Evolutionary conservation across 2,888 invertebrate genomes (phyloP).

Genomic region (Machimus atricapillus): DNA sequence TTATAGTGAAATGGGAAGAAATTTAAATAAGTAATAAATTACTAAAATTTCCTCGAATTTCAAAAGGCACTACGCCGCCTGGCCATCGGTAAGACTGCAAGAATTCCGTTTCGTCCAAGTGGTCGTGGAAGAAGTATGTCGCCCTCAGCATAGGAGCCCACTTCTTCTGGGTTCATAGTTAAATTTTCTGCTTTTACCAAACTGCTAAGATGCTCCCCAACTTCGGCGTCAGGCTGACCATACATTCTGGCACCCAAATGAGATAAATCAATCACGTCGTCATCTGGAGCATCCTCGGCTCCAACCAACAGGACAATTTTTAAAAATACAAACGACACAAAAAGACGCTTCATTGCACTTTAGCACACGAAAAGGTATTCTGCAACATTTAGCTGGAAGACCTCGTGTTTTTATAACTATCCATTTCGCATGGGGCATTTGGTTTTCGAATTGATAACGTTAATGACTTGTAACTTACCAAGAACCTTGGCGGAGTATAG

Average conservation of each 20-base stretch:
- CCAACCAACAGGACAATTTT: neutral
- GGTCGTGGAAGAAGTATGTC: slow-evolving; percentile 71
- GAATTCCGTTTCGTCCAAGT: slow-evolving; percentile 66
- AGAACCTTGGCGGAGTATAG: neutral
- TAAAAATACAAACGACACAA: neutral
- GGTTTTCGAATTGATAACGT: neutral
- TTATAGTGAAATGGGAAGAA: neutral
- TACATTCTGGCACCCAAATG: slow-evolving; percentile 66
- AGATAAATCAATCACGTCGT: slow-evolving; percentile 65
- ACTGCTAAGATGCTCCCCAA: neutral
- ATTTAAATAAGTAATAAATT: slow-evolving; percentile 52
- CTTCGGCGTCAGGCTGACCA: slow-evolving; percentile 65
- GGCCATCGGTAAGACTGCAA: slow-evolving; percentile 67
- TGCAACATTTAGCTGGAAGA: neutral
- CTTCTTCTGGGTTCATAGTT: slow-evolving; percentile 72
- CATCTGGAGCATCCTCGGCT: slow-evolving; percentile 32
- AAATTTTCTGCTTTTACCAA: neutral
- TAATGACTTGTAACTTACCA: neutral
- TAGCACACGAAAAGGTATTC: neutral
- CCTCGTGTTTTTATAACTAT: neutral
- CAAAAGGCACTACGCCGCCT: slow-evolving; percentile 72
- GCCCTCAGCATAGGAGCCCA: slow-evolving; percentile 72
- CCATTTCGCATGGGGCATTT: neutral
- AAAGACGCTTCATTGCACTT: neutral
- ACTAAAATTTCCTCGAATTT: slow-evolving; percentile 70